phyloP scores from a whole-genome alignment of 2,888 invertebrate species.

The Xanthia togata region DNA sequence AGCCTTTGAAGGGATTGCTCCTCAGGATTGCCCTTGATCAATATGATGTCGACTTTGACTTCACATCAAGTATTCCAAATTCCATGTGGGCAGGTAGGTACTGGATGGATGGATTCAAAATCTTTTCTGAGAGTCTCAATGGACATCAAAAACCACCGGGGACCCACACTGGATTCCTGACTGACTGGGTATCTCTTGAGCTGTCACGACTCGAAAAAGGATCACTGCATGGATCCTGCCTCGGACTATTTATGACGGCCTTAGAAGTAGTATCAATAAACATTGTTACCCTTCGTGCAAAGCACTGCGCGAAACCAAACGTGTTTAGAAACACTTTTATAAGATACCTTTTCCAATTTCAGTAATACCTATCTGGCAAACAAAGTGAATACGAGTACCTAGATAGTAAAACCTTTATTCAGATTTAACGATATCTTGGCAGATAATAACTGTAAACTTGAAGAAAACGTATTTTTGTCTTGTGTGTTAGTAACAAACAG shows the following conservation, averaged over 20 bases:
- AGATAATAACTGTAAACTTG: conserved; percentile 24
- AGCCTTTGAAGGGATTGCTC: neutral
- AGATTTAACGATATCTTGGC: conserved; percentile 34
- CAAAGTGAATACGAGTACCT: conserved; percentile 56
- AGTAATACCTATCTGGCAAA: conserved; percentile 68
- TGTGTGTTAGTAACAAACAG: conserved; percentile 23
- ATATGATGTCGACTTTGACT: neutral
- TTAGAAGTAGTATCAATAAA: conserved; percentile 38
- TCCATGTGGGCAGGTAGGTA: neutral
- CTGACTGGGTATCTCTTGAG: neutral
- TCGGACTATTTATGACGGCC: neutral
- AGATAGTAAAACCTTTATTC: conserved; percentile 33
- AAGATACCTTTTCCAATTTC: conserved; percentile 59
- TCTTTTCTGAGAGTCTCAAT: neutral
- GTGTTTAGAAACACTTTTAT: conserved; percentile 48
- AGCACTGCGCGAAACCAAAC: conserved; percentile 28
- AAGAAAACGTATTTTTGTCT: conserved; percentile 21
- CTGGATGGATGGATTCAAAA: neutral
- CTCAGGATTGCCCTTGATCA: neutral
- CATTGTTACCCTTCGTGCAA: conserved; percentile 34
- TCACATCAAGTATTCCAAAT: neutral
- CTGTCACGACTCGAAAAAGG: neutral
- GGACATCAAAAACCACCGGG: neutral
- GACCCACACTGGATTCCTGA: neutral
- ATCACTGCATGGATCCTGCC: too few relatives aligned